Percentiles rank a stretch among this genome's conserved stretches.
Evolutionary conservation across 1,140 invertebrate genomes (phyloP).

Genomic region (Laupala kohalensis): DNA sequence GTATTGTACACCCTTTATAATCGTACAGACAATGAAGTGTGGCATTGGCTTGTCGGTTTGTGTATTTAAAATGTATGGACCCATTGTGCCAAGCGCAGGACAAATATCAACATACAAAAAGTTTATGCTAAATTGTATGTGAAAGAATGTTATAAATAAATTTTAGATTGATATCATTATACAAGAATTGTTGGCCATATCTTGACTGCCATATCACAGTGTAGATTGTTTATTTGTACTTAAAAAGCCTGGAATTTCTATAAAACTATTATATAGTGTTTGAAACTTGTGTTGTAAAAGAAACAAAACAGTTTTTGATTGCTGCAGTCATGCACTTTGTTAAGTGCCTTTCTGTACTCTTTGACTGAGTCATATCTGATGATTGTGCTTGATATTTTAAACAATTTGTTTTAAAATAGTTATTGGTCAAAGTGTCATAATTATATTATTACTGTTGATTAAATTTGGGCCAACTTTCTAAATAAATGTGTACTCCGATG

Average conservation of each 20-base stretch:
- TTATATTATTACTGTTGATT: background rate
- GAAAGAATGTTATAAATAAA: background rate
- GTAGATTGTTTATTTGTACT: conserved; percentile 11
- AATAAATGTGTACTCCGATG: background rate
- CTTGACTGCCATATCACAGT: conserved; percentile 13
- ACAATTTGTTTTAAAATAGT: conserved; percentile 7
- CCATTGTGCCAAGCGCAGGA: conserved; percentile 8
- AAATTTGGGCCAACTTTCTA: background rate
- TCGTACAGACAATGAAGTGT: background rate
- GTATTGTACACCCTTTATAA: background rate
- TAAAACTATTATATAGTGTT: conserved; percentile 5
- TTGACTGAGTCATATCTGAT: conserved; percentile 16
- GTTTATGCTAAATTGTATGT: background rate
- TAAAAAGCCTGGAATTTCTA: conserved; percentile 2
- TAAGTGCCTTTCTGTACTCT: conserved; percentile 14
- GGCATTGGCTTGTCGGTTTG: conserved; percentile 7
- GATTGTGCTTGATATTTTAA: conserved; percentile 13
- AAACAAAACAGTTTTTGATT: conserved; percentile 4
- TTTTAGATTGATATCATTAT: background rate
- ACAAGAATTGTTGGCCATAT: conserved; percentile 11
- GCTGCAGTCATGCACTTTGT: conserved; percentile 12
- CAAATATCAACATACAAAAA: conserved; percentile 1
- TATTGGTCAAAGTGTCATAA: conserved; percentile 8
- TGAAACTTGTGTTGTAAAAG: conserved; percentile 1
- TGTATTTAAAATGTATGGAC: conserved; percentile 1